Base-by-base conservation (phyloP, 2,797 vertebrate genomes). In the Podarcis lilfordi region DNA sequence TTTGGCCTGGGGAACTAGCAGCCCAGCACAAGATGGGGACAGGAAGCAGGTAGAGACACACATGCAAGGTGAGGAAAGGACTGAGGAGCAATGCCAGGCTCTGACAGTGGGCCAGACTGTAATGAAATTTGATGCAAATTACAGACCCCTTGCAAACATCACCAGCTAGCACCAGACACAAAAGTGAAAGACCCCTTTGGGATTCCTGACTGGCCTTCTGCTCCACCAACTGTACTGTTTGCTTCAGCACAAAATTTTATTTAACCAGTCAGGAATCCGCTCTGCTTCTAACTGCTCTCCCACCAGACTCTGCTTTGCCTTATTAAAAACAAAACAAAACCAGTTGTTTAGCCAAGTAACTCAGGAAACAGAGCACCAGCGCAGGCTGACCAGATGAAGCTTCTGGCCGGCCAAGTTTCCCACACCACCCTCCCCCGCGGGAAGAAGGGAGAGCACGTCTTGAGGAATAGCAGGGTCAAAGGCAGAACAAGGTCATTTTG, bases 91-190 rank as follows among this genome's bases (percentile, higher is more conserved):
- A 69, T 27, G 43, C 64, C 50, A 77, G 35, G 71, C 9, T 45
- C 17, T 8, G 32, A 37, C n/a, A 29, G 72, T 29, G 13, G 25
- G 13, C 64, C 66, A 50, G 66, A 82, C 10, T 45, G 74, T 8
- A 45, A 64, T 72, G 69, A 79, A 83, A 83, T n/a, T 27, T 68
- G 81, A 87, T 37, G 76, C 81, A 84, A 80, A 87, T 80, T 68
- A n/a, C 40, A 59, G 68, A 61, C 25, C 27, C n/a, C 32, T 82
- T 75, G 76, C 68, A 80, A 61, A 37, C 29, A 40, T 40, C 75
- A 25, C 21, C 82, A 84, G 35, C 21, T 8, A 17, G 43, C 50
- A 13, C 11, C 81, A 87, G 85, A 21, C 27, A 4, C 61, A 76
- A 68, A 35, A 76, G 61, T 9, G 37, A 40, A 82, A 19, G 21